phyloP scores from a whole-genome alignment of 2,113 vertebrate genomes.

The Neofelis nebulosa region DNA sequence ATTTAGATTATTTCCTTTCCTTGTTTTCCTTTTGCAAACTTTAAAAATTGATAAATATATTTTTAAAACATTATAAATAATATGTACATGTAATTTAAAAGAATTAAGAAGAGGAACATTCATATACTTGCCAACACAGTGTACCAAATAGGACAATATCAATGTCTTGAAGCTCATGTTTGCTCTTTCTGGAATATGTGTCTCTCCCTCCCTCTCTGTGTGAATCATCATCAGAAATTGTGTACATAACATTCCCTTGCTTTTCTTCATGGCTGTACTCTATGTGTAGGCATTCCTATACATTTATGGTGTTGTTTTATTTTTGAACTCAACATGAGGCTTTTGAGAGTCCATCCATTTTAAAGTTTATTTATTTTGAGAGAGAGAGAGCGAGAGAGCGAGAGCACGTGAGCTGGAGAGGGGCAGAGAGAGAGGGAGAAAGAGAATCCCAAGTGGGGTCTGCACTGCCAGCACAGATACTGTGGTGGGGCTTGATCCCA shows the following conservation, averaged over 20 bases:
- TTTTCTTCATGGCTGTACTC: not conserved
- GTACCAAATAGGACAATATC: not conserved
- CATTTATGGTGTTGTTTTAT: not conserved
- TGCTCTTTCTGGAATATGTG: not conserved
- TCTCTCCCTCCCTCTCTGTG: not conserved
- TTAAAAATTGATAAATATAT: not conserved
- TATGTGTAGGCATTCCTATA: not conserved
- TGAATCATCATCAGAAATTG: not conserved
- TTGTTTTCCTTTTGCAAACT: not conserved
- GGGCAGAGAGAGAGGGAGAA: no score
- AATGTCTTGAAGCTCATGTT: not conserved
- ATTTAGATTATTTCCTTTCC: constrained; percentile 11
- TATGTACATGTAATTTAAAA: not conserved
- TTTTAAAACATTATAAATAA: not conserved
- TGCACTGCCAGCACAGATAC: no score
- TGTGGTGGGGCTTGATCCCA: no score
- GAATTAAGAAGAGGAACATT: not conserved
- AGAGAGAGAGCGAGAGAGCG: no score
- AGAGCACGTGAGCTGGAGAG: no score
- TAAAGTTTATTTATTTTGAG: not conserved
- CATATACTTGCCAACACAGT: not conserved
- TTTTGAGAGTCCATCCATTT: not conserved
- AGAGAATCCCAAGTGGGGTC: no score
- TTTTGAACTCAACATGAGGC: not conserved
- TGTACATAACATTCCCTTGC: not conserved